These are phyloP conservation scores for Onchidella celtica DNA, from an alignment of 2,888 invertebrate species.

Conservation along the genomic window DNA sequence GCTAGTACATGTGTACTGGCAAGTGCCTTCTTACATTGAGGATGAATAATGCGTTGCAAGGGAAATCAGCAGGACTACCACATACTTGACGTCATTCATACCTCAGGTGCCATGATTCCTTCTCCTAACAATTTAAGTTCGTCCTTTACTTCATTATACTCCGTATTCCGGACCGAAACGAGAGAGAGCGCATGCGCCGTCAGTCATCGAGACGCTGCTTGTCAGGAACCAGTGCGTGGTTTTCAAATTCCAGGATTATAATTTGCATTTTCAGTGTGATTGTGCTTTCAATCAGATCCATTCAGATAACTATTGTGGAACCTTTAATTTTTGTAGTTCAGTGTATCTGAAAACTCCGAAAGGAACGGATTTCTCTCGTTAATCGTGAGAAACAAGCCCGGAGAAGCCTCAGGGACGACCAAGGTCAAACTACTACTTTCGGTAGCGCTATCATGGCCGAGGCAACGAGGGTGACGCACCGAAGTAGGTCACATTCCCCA, in stretches of 20 bases:
- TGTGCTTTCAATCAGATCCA: no score
- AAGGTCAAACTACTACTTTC: background rate
- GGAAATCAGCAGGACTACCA: no score
- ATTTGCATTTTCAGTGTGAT: no score
- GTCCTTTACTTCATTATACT: background rate
- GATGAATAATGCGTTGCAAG: no score
- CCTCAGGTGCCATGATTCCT: no score
- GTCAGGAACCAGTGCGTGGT: background rate
- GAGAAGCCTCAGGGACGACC: background rate
- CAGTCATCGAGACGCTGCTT: background rate
- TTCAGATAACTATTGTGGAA: no score
- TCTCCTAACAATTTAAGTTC: no score
- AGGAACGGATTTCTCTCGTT: background rate
- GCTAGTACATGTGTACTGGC: no score
- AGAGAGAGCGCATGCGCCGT: background rate
- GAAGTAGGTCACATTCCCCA: background rate
- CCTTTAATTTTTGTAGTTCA: background rate
- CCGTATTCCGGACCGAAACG: background rate
- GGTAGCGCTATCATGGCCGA: background rate
- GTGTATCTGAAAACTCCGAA: background rate
- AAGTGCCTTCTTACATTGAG: no score
- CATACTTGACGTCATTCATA: no score
- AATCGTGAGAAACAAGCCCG: background rate
- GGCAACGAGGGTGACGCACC: background rate
- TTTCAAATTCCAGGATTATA: no score